Evolutionary conservation across 2,888 invertebrate species (phyloP), one percentile per base, ranked within the genome.

Genomic region (Operophtera brumata): DNA sequence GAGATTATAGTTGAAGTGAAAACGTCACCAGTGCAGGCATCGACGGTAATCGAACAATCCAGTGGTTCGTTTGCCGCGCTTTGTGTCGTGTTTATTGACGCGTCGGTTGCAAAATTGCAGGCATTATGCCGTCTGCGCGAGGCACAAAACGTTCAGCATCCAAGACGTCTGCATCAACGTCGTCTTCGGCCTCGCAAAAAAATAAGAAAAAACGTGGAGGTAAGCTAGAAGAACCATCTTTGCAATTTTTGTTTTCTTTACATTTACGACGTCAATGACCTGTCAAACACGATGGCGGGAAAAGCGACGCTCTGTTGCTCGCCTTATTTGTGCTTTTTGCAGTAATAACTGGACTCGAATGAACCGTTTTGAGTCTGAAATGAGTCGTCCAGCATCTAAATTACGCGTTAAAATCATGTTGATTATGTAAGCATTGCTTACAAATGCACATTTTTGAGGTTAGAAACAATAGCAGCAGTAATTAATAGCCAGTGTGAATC

Each of bases 261-360:
- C 82, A 75, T 81, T 80, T 82, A 70, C 80, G 78, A 88, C 82
- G 89, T 88, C 89, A 89, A 84, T 88, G 89, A 88, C 87, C 89
- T 89, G 87, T 88, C 89, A 89, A 86, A 83, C 69, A 75, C 74
- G 74, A 88, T 89, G 89, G 90, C 90, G 89, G 89, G 89, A 90
- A 90, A 87, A 41, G 26, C 12, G 43, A 54, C 26, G 52, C 47
- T 42, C 28, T 68, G 62, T 48, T 58, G 60, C 59, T 66, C 50
- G 62, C 65, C 53, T 45, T 59, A 62, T 57, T 67, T 71, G 65
- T 62, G 62, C 58, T 57, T 71, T 59, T 71, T 69, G 65, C 54
- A 54, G 50, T 56, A 45, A 20, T 67, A 67, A 64, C 62, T 69
- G 67, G 65, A 64, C 54, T 40, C 40, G 12, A 56, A 64, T 53